Percentiles rank a stretch among this genome's conserved stretches.
Evolutionary conservation across 2,888 invertebrate species (phyloP).

Genomic region (Marasmarcha lunaedactyla): DNA sequence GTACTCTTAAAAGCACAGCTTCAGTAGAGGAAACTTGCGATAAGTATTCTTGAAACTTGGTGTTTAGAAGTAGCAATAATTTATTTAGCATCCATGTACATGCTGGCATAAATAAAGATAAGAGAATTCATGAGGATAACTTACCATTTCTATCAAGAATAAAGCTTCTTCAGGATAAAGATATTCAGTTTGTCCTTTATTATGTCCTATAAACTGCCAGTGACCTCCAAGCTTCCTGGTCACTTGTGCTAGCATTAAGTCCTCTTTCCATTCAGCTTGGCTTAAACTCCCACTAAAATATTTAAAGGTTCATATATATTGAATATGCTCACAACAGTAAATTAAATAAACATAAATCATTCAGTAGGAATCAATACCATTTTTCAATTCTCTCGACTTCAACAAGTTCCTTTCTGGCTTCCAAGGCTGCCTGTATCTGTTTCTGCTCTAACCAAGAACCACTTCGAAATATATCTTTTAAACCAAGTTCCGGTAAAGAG

Average conservation of each 20-base stretch:
- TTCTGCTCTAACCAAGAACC: conserved; percentile 72
- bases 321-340: neutral
- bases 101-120: conserved; percentile 10
- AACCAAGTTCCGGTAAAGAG: conserved; percentile 60
- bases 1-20: too few species aligned
- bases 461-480: conserved; percentile 65
- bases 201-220: conserved; percentile 69
- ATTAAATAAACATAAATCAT: neutral
- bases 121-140: conserved; percentile 16
- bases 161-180: conserved; percentile 76
- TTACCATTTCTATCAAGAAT: conserved; percentile 75
- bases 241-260: conserved; percentile 63
- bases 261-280: conserved; percentile 68
- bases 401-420: conserved; percentile 60
- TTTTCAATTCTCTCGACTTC: conserved; percentile 71
- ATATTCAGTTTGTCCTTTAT: conserved; percentile 49
- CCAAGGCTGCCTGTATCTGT: conserved; percentile 68
- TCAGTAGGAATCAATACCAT: conserved; percentile 29
- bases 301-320: neutral
- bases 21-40: too few species aligned
- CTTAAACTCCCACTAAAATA: conserved; percentile 55
- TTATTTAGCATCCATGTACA: too few species aligned
- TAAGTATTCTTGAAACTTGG: too few species aligned
- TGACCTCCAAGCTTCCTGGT: conserved; percentile 63
- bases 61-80: too few species aligned